Evolutionary conservation across 2,888 invertebrate genomes (phyloP), one percentile per base, ranked within the genome.

Genomic region (Tinea semifulvella): DNA sequence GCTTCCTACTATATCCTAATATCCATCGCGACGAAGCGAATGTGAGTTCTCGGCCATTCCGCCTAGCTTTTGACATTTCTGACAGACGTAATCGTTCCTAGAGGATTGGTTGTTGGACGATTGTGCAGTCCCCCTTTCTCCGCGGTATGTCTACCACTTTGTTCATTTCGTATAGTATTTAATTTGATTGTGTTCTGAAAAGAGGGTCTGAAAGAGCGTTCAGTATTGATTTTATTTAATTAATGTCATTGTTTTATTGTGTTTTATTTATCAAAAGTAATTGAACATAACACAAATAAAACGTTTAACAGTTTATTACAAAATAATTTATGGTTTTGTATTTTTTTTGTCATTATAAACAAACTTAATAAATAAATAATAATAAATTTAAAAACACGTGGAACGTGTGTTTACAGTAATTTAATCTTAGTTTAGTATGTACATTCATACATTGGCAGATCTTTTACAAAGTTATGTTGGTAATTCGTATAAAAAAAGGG

Each of bases 401-500:
- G 68, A 75, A 79, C 75, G 75, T 76, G 75, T 70, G 70, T 76
- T 70, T 65, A 77, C 76, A 79, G 76, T 77, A 64, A 66, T 77
- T 73, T 73, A 76, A 76, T 75, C 76, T 79, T 79, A 77, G 61
- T 71, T 68, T 69, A 74, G 67, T 77, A 79, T 77, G 76, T 79
- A 77, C 76, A 79, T 70, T 70, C 65, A 70, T 63, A 56, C 70
- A 62, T 69, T 64, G 65, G 62, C 60, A 60, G 35, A 40, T 45
- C 58, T 72, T 73, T 76, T 77, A 77, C 76, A 79, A 68, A 63
- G 63, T 28, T 44, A 25, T 56, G 56, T 57, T 60, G 63, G 63
- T 68, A 56, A 57, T 60, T 63, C 65, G 72, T 77, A 76, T 75
- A 77, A 77, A 77, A n/a, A 75, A 68, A 60, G 64, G 65, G 68